Conservation (phyloP, 2,888 invertebrate species). For the Exocentrus adspersus region DNA sequence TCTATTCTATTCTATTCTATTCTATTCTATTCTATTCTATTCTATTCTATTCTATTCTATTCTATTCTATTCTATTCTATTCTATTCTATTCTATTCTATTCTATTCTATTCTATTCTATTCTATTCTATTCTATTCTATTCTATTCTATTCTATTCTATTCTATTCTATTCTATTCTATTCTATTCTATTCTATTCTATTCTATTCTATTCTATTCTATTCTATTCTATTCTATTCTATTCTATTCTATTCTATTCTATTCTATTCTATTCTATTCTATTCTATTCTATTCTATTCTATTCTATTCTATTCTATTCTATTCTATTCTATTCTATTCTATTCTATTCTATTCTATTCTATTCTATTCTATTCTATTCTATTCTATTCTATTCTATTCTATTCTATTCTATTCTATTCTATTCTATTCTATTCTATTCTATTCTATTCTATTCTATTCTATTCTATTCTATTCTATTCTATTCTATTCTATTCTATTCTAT, state of each 20-base stretch:
- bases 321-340: neutral
- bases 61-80: neutral
- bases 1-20: neutral
- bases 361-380: neutral
- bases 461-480: constrained; percentile 18
- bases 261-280: neutral
- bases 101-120: neutral
- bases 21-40: neutral
- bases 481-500: constrained; percentile 17
- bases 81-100: neutral
- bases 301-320: neutral
- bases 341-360: neutral
- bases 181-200: neutral
- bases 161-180: neutral
- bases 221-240: neutral
- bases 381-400: neutral
- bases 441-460: neutral
- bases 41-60: neutral
- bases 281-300: neutral
- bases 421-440: neutral
- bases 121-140: neutral
- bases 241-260: neutral
- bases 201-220: neutral
- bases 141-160: neutral
- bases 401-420: neutral